These are phyloP conservation scores for Morus bassanus DNA, from an alignment of 2,797 vertebrate genomes.

Conservation along the genomic window DNA sequence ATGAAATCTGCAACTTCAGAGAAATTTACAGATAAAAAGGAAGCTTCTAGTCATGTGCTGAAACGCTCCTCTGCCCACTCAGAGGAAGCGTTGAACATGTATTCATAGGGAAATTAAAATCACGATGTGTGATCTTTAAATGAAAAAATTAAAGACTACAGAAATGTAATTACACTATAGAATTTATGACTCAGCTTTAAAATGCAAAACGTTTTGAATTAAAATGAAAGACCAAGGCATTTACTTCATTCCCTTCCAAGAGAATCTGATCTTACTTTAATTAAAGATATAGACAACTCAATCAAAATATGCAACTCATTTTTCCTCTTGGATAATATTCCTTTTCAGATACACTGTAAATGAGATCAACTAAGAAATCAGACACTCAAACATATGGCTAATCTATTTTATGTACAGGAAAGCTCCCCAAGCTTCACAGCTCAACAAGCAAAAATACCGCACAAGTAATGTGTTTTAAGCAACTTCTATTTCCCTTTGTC, in stretches of 20 bases:
- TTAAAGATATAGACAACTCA: conserved; percentile 23
- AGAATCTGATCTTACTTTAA: conserved; percentile 33
- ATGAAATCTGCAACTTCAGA: conserved; percentile 23
- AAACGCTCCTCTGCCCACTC: neutral
- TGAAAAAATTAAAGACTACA: conserved; percentile 54
- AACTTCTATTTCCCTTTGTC: neutral
- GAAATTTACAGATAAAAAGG: conserved; percentile 1
- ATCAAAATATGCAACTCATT: conserved; percentile 12
- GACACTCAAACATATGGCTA: neutral
- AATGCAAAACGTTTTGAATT: conserved; percentile 33
- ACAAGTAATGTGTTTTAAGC: neutral
- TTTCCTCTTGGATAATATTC: neutral
- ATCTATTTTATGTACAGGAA: neutral
- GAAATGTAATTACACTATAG: conserved; percentile 42
- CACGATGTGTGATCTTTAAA: conserved; percentile 52
- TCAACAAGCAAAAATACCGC: neutral
- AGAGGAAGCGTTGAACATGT: neutral
- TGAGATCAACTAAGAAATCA: conserved; percentile 7
- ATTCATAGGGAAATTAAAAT: conserved; percentile 27
- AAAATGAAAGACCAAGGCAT: conserved; percentile 29
- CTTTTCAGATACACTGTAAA: neutral
- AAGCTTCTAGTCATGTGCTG: conserved; percentile 10
- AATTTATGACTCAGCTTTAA: conserved; percentile 63
- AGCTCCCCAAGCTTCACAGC: neutral
- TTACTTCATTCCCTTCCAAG: conserved; percentile 37